Evolutionary conservation across 2,888 invertebrate species (phyloP).

Genomic region (Tetheella fluctuosa): DNA sequence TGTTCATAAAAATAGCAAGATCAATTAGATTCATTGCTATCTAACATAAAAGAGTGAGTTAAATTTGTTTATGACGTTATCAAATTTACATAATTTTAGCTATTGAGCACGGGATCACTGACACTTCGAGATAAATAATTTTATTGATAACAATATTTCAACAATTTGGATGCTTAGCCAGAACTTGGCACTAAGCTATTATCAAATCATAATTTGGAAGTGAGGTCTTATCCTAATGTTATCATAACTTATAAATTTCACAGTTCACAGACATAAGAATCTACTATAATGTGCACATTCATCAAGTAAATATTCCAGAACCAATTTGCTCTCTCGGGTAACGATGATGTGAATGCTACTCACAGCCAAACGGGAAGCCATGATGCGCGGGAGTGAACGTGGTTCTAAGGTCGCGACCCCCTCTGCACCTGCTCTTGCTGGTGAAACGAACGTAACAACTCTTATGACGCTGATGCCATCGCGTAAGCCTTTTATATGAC

Average conservation of each 20-base stretch:
- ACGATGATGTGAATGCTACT: slow-evolving; percentile 49
- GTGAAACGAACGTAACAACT: slow-evolving; percentile 53
- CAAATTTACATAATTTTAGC: neutral
- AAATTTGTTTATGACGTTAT: neutral
- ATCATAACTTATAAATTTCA: neutral
- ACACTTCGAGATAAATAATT: neutral
- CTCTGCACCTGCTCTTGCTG: slow-evolving; percentile 47
- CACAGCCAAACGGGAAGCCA: slow-evolving; percentile 73
- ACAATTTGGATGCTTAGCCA: too few species aligned
- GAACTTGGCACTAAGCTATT: too few species aligned
- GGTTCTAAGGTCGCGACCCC: slow-evolving; percentile 42
- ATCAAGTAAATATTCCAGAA: slow-evolving; percentile 13
- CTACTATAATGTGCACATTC: slow-evolving; percentile 4
- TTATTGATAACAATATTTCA: too few species aligned
- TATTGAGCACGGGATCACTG: slow-evolving; percentile 1
- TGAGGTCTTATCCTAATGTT: neutral
- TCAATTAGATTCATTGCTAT: neutral
- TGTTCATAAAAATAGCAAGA: neutral
- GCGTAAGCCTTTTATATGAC: slow-evolving; percentile 71
- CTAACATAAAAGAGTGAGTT: neutral
- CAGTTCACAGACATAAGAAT: neutral
- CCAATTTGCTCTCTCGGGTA: slow-evolving; percentile 32
- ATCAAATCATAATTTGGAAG: neutral
- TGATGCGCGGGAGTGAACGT: slow-evolving; percentile 56
- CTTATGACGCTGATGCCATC: slow-evolving; percentile 49